Evolutionary conservation across 2,797 vertebrate species (phyloP).

Genomic region (Arrhamphus sclerolepis): DNA sequence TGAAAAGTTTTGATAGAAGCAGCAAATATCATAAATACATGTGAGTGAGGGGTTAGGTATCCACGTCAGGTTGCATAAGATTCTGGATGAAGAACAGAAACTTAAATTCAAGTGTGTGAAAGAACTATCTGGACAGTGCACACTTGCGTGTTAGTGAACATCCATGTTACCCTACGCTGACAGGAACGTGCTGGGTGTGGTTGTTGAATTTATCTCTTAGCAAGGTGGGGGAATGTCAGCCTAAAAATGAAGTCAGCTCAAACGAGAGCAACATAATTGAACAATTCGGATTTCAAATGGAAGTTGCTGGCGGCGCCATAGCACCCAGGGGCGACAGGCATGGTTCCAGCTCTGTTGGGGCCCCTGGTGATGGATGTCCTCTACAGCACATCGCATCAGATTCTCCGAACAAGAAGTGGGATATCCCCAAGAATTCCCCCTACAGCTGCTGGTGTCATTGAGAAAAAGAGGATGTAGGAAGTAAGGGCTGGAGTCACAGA

Average conservation of each 20-base stretch:
- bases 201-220: conserved; percentile 8
- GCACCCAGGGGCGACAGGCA: conserved; percentile 52
- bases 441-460: conserved; percentile 65
- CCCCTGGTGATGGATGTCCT: conserved; percentile 69
- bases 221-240: neutral
- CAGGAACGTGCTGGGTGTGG: neutral
- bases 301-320: conserved; percentile 34
- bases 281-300: conserved; percentile 37
- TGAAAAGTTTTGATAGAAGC: no score
- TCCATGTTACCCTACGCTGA: no score
- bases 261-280: conserved; percentile 15
- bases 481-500: conserved; percentile 31
- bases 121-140: no score
- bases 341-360: conserved; percentile 47
- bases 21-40: no score
- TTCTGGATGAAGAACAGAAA: no score
- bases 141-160: no score
- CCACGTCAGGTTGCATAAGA: no score
- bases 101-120: no score
- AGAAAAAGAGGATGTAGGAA: conserved; percentile 31
- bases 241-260: conserved; percentile 6
- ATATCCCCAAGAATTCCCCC: conserved; percentile 61
- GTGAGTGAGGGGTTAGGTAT: no score
- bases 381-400: conserved; percentile 44
- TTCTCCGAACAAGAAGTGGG: conserved; percentile 43